Base-by-base conservation (phyloP, 2,797 vertebrate genomes). In the Chaunax sp. region DNA sequence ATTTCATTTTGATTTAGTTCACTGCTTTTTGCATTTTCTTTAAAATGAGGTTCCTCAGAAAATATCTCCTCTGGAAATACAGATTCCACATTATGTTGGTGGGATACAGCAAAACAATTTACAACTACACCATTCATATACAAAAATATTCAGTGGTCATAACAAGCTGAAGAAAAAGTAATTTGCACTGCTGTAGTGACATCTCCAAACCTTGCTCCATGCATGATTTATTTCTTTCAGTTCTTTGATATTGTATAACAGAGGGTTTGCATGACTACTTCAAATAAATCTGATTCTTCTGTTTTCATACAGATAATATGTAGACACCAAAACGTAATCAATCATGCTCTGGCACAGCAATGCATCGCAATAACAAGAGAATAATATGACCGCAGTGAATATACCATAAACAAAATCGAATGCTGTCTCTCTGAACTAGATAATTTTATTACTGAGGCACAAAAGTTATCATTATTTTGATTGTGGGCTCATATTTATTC, bases 381-480 rank as follows among this genome's bases (percentile, higher is more conserved):
- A 80, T 67, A 70, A 84, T 63, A 60, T 70, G 47, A 81, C 85
- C 66, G 77, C 67, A 40, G 28, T 54, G 62, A 75, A 83, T 87
- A 62, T 45, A 67, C 81, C 72, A 78, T 76, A 78, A 85, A 71
- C 44, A 81, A 60, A 69, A 80, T 75, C 64, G 76, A 75, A 78
- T 70, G 78, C 65, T 78, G 79, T 88, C 67, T 75, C 67, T 79
- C 73, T 81, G 80, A 83, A 82, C 63, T 51, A 80, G 75, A 85
- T 73, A 72, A 86, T 72, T 75, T 77, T 45, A 88, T 87, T 82
- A 86, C 90, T 87, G 77, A 86, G 77, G 60, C 74, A 77, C 70
- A 85, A 80, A 84, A 79, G 74, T 82, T 79, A 87, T 89, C 67
- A 80, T 86, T 83, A 79, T 80, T 88, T 79, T 68, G 40, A 72